Conservation (phyloP, 92 coral and sea anemone genomes). For the Hydrozoanthus gracilis region DNA sequence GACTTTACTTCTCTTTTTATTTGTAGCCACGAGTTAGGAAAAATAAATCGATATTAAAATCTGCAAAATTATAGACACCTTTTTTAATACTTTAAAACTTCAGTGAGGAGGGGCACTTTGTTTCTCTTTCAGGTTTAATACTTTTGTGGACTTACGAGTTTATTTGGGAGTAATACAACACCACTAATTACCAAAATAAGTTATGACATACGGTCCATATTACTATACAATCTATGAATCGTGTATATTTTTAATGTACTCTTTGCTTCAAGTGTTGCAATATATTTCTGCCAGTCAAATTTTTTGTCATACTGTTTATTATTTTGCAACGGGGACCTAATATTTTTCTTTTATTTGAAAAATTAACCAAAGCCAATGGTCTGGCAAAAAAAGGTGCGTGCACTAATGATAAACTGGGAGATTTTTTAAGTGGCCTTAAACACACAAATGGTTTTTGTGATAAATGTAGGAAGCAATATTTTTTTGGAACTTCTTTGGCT, state of each 20-base stretch:
- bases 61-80: slow-evolving; percentile 1
- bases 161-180: neutral
- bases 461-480: neutral
- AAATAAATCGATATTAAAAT: neutral
- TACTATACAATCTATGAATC: neutral
- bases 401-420: neutral
- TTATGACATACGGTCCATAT: no score
- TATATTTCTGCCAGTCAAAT: neutral
- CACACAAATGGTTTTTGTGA: neutral
- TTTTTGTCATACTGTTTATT: neutral
- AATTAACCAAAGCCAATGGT: neutral
- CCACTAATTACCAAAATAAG: neutral
- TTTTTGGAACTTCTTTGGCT: neutral
- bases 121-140: neutral
- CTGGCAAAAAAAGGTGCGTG: neutral
- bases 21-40: neutral
- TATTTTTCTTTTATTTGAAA: neutral
- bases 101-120: neutral
- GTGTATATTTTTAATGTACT: neutral
- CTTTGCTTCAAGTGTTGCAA: neutral
- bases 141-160: neutral
- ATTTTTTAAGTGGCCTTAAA: neutral
- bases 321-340: neutral
- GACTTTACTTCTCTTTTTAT: neutral
- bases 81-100: no score